These are phyloP conservation scores for Drosophila maculinotata DNA, from an alignment of 2,888 invertebrate species.

Conservation along the genomic window DNA sequence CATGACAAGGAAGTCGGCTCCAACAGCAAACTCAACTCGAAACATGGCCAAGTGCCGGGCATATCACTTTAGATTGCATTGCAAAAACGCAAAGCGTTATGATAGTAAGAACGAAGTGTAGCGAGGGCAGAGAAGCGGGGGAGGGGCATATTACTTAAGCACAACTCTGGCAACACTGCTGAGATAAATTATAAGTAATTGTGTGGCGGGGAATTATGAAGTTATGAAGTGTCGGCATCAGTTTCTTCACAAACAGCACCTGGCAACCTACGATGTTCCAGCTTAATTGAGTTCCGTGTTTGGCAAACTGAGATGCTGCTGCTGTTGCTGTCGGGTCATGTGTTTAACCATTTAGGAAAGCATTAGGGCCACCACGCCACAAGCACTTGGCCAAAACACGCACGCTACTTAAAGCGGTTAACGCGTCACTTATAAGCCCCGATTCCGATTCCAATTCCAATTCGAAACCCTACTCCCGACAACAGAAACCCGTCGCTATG, in stretches of 20 bases:
- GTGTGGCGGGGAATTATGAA: slow-evolving; percentile 53
- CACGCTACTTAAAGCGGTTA: slow-evolving; percentile 57
- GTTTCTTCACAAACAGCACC: slow-evolving; percentile 16
- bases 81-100: slow-evolving; percentile 44
- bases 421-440: slow-evolving; percentile 59
- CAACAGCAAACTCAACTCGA: slow-evolving; percentile 25
- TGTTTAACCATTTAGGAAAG: slow-evolving; percentile 48
- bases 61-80: slow-evolving; percentile 57
- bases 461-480: slow-evolving; percentile 9
- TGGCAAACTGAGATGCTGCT: slow-evolving; percentile 7
- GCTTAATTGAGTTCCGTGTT: slow-evolving; percentile 64
- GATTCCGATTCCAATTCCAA: slow-evolving; percentile 18
- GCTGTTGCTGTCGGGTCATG: slow-evolving; percentile 21
- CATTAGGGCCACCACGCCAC: slow-evolving; percentile 48
- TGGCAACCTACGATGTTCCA: slow-evolving; percentile 3
- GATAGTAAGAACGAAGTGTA: slow-evolving; percentile 5
- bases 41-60: slow-evolving; percentile 35
- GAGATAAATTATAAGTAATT: slow-evolving; percentile 63
- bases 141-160: slow-evolving; percentile 9
- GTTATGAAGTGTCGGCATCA: slow-evolving; percentile 58
- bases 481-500: slow-evolving; percentile 8
- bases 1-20: slow-evolving; percentile 69
- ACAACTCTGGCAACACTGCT: slow-evolving; percentile 28
- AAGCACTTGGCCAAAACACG: slow-evolving; percentile 43
- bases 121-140: not conserved